Evolutionary conservation across 2,888 invertebrate genomes (phyloP), one percentile per base, ranked within the genome.

Genomic region (Meiosimyza decipiens): DNA sequence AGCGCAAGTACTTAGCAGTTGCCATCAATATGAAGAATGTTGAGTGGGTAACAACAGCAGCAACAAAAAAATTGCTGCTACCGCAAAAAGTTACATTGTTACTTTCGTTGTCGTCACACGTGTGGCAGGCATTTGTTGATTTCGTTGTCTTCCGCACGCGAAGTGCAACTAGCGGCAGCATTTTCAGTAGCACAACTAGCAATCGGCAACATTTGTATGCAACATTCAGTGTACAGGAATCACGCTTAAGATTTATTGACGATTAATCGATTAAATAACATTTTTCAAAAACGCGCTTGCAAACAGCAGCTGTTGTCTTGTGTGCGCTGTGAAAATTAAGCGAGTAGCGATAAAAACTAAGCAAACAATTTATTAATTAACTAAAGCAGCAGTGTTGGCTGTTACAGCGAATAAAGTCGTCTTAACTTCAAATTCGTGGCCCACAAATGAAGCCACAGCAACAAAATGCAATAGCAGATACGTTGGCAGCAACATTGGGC

Each of bases 251-350:
- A 54, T 70, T 63, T 47, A 54, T 47, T 54, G 47, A 16, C 62
- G 70, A 70, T 70, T 70, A 70, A 70, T 63, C 54, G 54, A 70
- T 70, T 70, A 55, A 63, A 63, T 63, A 52, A 66, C 28, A 62
- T 69, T 69, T 69, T 16, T 16, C 54, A 22, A 40, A 40, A 40
- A 40, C 15, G 54, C 16, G 62, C 70, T 52, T 62, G 62, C 70
- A 54, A 70, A 18, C 59, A 40, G 59, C 59, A 15, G 28, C 28
- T 60, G 28, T 60, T 28, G 59, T 22, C 11, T 22, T 15, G 55
- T 12, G 18, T 3, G 55, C 55, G 22, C 15, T 55, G 16, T 55
- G 55, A 22, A n/a, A 22, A 55, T 47, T 40, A 16, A 47, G 57
- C 49, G 55, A 22, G 55, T 55, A n/a, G 3, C 33, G 55, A 18